phyloP scores from a whole-genome alignment of 2,888 invertebrate species.

The Ornithoptera alexandrae region DNA sequence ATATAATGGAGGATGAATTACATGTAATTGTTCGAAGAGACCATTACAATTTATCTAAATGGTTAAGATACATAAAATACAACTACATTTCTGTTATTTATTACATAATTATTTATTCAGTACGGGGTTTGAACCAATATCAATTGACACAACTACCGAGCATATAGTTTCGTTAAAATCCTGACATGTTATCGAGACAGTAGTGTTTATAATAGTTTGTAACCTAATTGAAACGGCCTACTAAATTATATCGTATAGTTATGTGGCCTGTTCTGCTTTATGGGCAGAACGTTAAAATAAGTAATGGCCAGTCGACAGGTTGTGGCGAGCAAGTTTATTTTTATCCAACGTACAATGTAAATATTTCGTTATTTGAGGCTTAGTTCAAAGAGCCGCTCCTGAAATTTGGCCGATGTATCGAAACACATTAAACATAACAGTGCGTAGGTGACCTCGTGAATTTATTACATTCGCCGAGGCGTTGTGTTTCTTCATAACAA shows the following conservation, averaged over 20 bases:
- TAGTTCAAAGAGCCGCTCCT: constrained; percentile 45
- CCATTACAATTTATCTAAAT: no score
- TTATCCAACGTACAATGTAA: constrained; percentile 40
- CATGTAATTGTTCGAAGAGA: no score
- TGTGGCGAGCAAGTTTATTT: constrained; percentile 42
- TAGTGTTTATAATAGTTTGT: constrained; percentile 28
- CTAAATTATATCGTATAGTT: constrained; percentile 25
- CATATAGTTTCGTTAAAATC: neutral
- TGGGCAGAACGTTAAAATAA: constrained; percentile 40
- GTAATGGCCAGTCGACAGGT: constrained; percentile 45
- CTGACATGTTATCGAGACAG: constrained; percentile 14
- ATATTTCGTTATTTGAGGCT: constrained; percentile 43
- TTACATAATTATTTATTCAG: neutral
- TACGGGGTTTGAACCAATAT: neutral
- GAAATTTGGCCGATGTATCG: constrained; percentile 41
- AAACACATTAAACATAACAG: constrained; percentile 43
- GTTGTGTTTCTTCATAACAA: constrained; percentile 15
- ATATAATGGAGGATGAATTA: no score
- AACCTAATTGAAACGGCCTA: constrained; percentile 29
- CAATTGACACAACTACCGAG: neutral
- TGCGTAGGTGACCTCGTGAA: constrained; percentile 40
- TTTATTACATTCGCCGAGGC: constrained; percentile 18
- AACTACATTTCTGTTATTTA: neutral
- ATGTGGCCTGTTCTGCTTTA: constrained; percentile 39
- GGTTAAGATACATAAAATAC: no score